A percentile compares a stretch with the other conserved stretches of the same genome.
Evolutionary conservation across 2,797 vertebrate species (phyloP).

Genomic region (Sebastes steindachneri): DNA sequence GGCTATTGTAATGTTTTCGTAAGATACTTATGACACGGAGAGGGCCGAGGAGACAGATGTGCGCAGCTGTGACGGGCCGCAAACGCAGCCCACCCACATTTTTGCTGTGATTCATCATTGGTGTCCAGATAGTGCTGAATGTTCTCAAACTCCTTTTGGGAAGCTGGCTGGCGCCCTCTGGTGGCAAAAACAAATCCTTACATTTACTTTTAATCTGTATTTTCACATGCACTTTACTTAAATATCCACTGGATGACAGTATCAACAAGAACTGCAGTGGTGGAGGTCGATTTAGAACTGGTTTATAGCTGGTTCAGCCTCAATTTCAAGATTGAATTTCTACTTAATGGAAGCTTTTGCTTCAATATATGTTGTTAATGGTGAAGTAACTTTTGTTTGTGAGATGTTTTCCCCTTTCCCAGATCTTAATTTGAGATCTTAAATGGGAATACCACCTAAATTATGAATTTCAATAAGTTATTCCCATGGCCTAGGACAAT

Average conservation of each 20-base stretch:
- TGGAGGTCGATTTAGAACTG: neutral
- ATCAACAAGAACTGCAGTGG: neutral
- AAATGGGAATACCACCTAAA: too few relatives aligned
- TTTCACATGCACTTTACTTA: neutral
- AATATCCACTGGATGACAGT: neutral
- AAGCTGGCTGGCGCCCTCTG: constrained; percentile 41
- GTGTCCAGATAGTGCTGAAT: neutral
- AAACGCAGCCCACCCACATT: constrained; percentile 70
- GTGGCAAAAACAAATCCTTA: constrained; percentile 13
- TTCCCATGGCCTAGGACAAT: rapidly evolving
- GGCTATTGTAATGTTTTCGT: constrained; percentile 62
- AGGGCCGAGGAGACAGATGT: constrained; percentile 63
- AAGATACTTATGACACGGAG: constrained; percentile 54
- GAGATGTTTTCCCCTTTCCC: too few relatives aligned
- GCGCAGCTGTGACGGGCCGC: constrained; percentile 65
- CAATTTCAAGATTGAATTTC: neutral
- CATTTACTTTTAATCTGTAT: neutral
- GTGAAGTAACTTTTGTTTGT: too few relatives aligned
- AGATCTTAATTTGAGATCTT: too few relatives aligned
- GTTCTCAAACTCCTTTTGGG: neutral
- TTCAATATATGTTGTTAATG: neutral
- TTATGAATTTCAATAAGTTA: too few relatives aligned
- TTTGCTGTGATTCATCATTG: constrained; percentile 45
- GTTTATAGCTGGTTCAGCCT: neutral
- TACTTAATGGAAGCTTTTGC: too few relatives aligned